Evolutionary conservation across 30 jellyfish, hydroid and myxozoan species (phyloP).

Genomic region (Cassiopea andromeda): DNA sequence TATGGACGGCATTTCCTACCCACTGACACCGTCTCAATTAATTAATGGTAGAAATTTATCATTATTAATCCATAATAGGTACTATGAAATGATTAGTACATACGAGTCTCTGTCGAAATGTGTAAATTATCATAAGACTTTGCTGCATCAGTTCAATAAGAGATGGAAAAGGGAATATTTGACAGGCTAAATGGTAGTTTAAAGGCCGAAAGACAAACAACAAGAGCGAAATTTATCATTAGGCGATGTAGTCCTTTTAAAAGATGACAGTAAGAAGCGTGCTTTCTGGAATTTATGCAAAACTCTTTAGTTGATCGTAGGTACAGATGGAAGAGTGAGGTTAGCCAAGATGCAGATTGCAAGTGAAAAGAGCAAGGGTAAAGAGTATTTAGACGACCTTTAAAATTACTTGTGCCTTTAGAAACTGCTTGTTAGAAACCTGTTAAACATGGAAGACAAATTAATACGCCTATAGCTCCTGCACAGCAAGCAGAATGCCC

Average conservation of each 20-base stretch:
- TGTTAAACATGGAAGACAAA: neutral
- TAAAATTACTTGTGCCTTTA: conserved; percentile 13
- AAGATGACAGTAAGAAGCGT: conserved; percentile 9
- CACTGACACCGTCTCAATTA: conserved; percentile 49
- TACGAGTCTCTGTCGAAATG: conserved; percentile 42
- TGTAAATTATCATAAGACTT: conserved; percentile 18
- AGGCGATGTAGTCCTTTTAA: conserved; percentile 40
- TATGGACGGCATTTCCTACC: conserved; percentile 18
- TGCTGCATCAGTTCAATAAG: neutral
- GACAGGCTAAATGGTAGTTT: conserved; percentile 20
- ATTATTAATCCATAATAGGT: neutral
- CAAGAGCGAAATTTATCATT: neutral
- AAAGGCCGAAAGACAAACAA: conserved; percentile 9
- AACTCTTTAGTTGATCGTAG: neutral
- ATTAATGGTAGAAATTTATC: conserved; percentile 39
- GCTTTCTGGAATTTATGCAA: conserved; percentile 18
- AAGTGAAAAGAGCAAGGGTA: conserved; percentile 6
- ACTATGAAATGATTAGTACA: conserved; percentile 24
- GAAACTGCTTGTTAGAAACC: neutral
- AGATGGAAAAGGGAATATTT: conserved; percentile 44
- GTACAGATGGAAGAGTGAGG: conserved; percentile 23
- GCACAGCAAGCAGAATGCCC: conserved; percentile 1
- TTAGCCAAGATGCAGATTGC: conserved; percentile 32
- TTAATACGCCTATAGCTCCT: neutral
- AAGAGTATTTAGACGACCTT: conserved; percentile 14